Evolutionary conservation across 1,140 invertebrate genomes (phyloP).

Genomic region (Odontomachus brunneus): DNA sequence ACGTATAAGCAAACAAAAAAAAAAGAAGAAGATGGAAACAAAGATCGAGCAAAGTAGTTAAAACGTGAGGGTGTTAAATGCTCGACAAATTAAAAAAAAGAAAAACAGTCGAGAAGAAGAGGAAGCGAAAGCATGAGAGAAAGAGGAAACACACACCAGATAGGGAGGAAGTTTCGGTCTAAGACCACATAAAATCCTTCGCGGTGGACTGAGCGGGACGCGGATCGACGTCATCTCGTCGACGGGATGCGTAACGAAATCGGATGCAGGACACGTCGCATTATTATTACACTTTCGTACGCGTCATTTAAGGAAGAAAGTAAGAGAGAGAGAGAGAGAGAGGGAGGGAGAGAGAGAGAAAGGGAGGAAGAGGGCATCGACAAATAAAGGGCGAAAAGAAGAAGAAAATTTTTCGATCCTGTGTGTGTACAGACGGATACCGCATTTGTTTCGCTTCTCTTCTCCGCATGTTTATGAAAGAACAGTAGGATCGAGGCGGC

Average conservation of each 20-base stretch:
- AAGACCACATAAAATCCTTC: conserved; percentile 76
- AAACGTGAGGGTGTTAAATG: background rate
- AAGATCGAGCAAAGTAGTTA: conserved; percentile 35
- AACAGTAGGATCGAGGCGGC: background rate
- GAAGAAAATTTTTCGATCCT: background rate
- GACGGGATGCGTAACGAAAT: background rate
- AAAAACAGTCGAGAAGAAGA: conserved; percentile 19
- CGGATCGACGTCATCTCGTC: background rate
- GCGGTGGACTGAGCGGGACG: conserved; percentile 79
- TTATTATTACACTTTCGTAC: background rate
- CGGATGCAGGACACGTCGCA: background rate
- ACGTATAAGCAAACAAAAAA: conserved; percentile 80
- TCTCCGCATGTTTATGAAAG: conserved; percentile 11
- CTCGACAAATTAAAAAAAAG: conserved; percentile 1
- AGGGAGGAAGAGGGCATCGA: background rate
- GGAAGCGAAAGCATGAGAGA: conserved; percentile 13
- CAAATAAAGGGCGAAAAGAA: no score
- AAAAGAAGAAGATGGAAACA: conserved; percentile 65
- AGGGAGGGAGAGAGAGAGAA: background rate
- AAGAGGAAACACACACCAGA: conserved; percentile 40
- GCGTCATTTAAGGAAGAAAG: conserved; percentile 1
- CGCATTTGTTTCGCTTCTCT: background rate
- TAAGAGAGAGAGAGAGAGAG: background rate
- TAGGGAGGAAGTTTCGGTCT: conserved; percentile 77
- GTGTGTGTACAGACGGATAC: background rate